Base-by-base conservation (phyloP, 2,797 vertebrate species). In the Malacoraja senta region DNA sequence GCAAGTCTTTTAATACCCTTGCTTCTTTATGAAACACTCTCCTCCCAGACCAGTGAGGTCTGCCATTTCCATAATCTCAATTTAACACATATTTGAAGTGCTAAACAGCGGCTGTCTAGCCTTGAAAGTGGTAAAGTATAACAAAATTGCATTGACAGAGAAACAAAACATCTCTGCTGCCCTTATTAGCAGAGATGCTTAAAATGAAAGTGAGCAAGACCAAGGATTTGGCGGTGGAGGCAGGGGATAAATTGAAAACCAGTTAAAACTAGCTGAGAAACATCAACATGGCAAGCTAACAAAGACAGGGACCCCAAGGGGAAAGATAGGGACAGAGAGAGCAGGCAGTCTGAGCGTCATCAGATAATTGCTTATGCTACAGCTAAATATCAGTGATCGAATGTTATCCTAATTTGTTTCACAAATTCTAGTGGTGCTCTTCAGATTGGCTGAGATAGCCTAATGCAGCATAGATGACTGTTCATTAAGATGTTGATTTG, bases 401-500 rank as follows among this genome's bases (percentile, higher is more conserved):
- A 92, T 92, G 90, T 92, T 76, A 74, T 92, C 72, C 90, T 92
- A 92, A 92, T 92, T 92, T 92, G 90, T 92, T 76, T 92, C 90
- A 92, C 90, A 92, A 92, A 92, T 92, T 76, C 76, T 92, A 95
- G 94, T 94, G 94, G 95, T 95, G 95, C 95, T 90, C 95, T 96
- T 95, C 94, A 95, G 96, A 95, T 94, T 93, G 94, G 93, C 94
- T 94, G 94, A 94, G 95, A 95, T 61, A 84, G 94, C 94, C 95
- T 94, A 95, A 96, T 96, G 95, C 94, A 92, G 71, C 68, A 58
- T 53, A 29, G 90, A 44, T 74, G 90, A 81, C 95, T 95, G 96
- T 95, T 96, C 96, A 96, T 96, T 96, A 96, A 95, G 94, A 94
- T 94, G 95, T 93, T 96, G 96, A 95, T 96, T 96, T 95, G 95